Percentiles rank a stretch among this genome's conserved stretches.
phyloP scores from a whole-genome alignment of 2,797 vertebrate genomes.

The Smutsia temminckii region DNA sequence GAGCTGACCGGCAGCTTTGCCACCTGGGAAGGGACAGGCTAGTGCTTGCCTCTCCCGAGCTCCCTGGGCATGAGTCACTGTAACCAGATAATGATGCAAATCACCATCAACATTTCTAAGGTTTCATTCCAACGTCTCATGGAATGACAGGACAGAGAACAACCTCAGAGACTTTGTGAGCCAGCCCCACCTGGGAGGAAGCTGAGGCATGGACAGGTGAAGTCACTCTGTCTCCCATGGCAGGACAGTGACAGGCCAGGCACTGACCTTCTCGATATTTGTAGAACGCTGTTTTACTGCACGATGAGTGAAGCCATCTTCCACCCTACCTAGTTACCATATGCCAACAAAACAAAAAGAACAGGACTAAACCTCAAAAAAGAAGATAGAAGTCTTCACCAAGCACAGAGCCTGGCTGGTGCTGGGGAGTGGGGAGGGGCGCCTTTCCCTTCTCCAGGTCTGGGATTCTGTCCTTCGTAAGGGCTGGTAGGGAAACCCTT shows the following conservation, averaged over 20 bases:
- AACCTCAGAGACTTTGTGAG: not conserved
- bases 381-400: fast-evolving
- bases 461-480: not conserved
- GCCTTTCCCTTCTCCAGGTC: not conserved
- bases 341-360: not conserved
- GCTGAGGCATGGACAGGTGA: not conserved
- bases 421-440: not conserved
- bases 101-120: slow-evolving; percentile 15
- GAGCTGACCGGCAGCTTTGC: slow-evolving; percentile 43
- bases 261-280: not conserved
- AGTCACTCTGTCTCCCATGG: not conserved
- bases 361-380: not conserved
- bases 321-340: not conserved
- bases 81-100: slow-evolving; percentile 57
- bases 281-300: not conserved
- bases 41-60: not conserved
- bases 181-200: not conserved
- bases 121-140: slow-evolving; percentile 28
- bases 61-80: slow-evolving; percentile 53
- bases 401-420: fast-evolving
- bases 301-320: not conserved
- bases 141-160: not conserved
- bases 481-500: not conserved
- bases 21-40: slow-evolving; percentile 60
- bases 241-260: not conserved